Evolutionary conservation across 2,797 vertebrate species (phyloP).

Genomic region (Poecilia picta): DNA sequence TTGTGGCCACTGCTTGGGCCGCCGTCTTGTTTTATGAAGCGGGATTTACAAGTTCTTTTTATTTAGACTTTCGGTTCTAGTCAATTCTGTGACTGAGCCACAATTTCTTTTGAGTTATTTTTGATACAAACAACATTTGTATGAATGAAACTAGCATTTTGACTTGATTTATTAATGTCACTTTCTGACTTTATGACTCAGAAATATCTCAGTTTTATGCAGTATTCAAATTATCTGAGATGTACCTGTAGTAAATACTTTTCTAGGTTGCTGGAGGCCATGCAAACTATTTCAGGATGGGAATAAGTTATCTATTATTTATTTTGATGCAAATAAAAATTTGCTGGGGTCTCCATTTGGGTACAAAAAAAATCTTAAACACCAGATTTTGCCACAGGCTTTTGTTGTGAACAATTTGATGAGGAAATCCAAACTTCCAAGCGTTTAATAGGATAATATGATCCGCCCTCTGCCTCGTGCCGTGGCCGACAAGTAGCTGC

Average conservation of each 20-base stretch:
- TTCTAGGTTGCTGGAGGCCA: background rate
- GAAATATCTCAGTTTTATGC: too few relatives aligned
- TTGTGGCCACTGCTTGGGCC: too few relatives aligned
- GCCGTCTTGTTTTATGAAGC: too few relatives aligned
- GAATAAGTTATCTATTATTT: background rate
- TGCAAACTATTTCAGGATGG: background rate
- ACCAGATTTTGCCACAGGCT: background rate
- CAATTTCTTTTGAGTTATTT: too few relatives aligned
- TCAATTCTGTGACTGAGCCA: too few relatives aligned
- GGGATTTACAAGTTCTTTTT: too few relatives aligned
- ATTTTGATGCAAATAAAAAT: background rate
- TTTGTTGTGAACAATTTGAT: background rate
- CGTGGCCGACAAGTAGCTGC: background rate
- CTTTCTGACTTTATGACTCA: too few relatives aligned
- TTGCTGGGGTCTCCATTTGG: background rate
- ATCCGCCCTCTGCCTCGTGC: background rate
- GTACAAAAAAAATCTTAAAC: background rate
- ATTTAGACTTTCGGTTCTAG: too few relatives aligned
- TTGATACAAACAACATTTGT: too few relatives aligned
- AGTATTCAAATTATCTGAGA: too few relatives aligned
- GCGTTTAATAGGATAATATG: background rate
- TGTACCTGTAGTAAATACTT: background rate
- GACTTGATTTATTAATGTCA: too few relatives aligned
- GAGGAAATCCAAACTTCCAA: conserved; percentile 2
- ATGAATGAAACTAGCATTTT: too few relatives aligned